phyloP scores from a whole-genome alignment of 2,113 vertebrate species.

The Gymnobelideus leadbeateri region DNA sequence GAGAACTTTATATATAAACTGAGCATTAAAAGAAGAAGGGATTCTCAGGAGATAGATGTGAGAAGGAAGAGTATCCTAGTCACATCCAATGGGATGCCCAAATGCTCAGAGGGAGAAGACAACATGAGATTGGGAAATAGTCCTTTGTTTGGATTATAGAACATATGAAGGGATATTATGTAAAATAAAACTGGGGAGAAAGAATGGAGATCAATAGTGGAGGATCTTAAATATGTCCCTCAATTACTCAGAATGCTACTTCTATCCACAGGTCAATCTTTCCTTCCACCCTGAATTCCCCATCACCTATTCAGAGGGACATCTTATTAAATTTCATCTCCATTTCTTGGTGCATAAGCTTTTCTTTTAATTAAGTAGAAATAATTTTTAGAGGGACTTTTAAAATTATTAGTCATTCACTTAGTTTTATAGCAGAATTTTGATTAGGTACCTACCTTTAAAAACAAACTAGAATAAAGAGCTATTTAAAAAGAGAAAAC shows the following conservation, averaged over 20 bases:
- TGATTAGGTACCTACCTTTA: neutral
- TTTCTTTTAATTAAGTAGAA: neutral
- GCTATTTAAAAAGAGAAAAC: slow-evolving; percentile 19
- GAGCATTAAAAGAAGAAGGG: neutral
- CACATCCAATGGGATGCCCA: neutral
- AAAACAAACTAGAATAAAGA: neutral
- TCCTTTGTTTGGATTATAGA: neutral
- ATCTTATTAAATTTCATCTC: neutral
- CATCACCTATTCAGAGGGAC: neutral
- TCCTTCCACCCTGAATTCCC: neutral
- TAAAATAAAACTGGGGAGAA: neutral
- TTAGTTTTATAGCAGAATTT: neutral
- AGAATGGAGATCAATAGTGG: neutral
- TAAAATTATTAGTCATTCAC: neutral
- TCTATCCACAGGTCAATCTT: neutral
- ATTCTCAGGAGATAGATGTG: neutral
- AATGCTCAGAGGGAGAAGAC: neutral
- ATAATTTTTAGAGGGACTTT: neutral
- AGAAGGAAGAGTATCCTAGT: neutral
- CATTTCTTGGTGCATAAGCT: neutral
- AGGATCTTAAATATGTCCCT: neutral
- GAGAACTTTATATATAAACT: neutral
- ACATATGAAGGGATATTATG: neutral
- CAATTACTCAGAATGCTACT: neutral
- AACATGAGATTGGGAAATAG: neutral